Percentiles rank a stretch among this genome's conserved stretches.
phyloP scores from a whole-genome alignment of 1,140 invertebrate genomes.

The Lordiphosa mommai region DNA sequence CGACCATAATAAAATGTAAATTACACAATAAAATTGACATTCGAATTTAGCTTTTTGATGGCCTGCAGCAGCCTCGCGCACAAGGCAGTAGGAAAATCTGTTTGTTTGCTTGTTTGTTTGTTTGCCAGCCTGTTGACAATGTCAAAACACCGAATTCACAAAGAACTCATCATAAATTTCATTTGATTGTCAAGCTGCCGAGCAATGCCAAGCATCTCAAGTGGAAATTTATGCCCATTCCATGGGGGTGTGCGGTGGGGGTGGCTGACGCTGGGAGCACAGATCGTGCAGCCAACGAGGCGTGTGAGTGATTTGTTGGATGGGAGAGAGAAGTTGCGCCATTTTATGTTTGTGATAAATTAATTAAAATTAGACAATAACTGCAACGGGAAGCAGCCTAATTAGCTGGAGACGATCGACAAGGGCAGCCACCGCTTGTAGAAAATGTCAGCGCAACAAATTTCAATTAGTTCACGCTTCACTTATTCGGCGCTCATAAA shows the following conservation, averaged over 20 bases:
- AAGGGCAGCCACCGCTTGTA: constrained; percentile 44
- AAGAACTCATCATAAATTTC: constrained; percentile 61
- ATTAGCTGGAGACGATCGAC: constrained; percentile 68
- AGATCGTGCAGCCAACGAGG: constrained; percentile 48
- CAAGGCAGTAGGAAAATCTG: no score
- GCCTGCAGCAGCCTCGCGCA: no score
- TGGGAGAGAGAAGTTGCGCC: constrained; percentile 46
- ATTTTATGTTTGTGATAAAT: constrained; percentile 76
- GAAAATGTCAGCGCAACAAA: constrained; percentile 75
- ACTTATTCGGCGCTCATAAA: constrained; percentile 68
- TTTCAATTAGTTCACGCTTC: constrained; percentile 79
- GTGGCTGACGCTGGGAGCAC: neutral
- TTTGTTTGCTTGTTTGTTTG: constrained; percentile 11
- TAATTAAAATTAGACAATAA: constrained; percentile 78
- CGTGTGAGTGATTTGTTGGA: constrained; percentile 69
- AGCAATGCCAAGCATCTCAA: constrained; percentile 55
- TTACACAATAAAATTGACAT: constrained; percentile 60
- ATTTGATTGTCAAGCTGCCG: constrained; percentile 49
- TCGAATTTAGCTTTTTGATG: constrained; percentile 11
- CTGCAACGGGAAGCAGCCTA: constrained; percentile 59
- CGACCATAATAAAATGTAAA: constrained; percentile 46
- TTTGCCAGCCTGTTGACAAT: constrained; percentile 56
- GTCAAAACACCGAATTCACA: constrained; percentile 44
- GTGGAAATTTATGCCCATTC: constrained; percentile 56
- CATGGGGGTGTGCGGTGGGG: neutral